A percentile compares a stretch with the other conserved stretches of the same genome.
phyloP scores from a whole-genome alignment of 1,140 invertebrate species.

The Pinna nobilis region DNA sequence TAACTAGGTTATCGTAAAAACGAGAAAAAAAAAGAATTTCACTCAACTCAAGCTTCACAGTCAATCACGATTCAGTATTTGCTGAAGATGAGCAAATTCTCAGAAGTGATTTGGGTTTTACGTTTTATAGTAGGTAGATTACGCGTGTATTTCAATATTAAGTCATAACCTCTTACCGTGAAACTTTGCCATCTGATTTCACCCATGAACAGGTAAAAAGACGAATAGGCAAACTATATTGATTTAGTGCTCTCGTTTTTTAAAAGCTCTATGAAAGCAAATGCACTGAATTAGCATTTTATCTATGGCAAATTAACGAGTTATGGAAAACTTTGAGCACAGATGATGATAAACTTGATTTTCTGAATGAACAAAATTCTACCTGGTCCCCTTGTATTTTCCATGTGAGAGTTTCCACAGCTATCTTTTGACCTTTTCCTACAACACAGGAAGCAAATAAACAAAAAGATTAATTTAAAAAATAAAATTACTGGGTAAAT shows the following conservation, averaged over 20 bases:
- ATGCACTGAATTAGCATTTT: background rate
- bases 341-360: background rate
- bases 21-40: no score
- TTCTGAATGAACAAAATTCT: background rate
- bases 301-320: background rate
- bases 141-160: no score
- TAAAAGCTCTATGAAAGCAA: background rate
- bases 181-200: no score
- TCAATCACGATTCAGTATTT: no score
- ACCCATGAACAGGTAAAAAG: no score
- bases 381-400: slow-evolving; percentile 19
- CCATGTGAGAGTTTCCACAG: slow-evolving; percentile 17
- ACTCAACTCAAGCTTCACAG: no score
- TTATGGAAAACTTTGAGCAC: background rate
- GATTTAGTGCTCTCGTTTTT: background rate
- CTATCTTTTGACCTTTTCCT: background rate
- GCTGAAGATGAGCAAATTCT: no score
- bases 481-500: background rate
- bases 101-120: no score
- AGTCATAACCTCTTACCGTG: no score
- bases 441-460: background rate
- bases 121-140: no score
- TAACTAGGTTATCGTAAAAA: no score
- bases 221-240: no score
- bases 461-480: background rate